These are phyloP conservation scores for Eutrigla gurnardus DNA, from an alignment of 2,797 vertebrate species.

Conservation along the genomic window DNA sequence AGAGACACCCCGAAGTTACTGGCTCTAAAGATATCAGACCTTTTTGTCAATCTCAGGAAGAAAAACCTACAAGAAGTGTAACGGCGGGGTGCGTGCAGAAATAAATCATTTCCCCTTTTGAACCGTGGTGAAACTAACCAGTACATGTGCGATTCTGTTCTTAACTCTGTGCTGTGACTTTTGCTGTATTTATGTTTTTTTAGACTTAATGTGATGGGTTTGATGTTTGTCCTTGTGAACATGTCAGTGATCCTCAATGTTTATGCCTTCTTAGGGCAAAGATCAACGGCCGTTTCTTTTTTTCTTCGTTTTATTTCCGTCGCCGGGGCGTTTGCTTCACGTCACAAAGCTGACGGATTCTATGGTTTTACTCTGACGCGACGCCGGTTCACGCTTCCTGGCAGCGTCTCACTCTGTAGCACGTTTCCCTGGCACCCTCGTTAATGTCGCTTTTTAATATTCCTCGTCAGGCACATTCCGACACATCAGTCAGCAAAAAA, in stretches of 20 bases:
- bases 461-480: constrained; percentile 80
- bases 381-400: neutral
- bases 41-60: constrained; percentile 86
- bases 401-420: constrained; percentile 7
- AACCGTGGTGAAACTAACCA: constrained; percentile 73
- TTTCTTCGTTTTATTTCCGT: constrained; percentile 44
- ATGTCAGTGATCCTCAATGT: constrained; percentile 75
- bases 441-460: constrained; percentile 53
- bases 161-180: constrained; percentile 80
- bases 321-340: constrained; percentile 27
- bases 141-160: constrained; percentile 67
- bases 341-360: constrained; percentile 44
- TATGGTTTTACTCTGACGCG: neutral
- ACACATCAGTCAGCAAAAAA: constrained; percentile 65
- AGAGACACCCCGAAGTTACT: constrained; percentile 75
- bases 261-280: constrained; percentile 85
- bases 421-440: constrained; percentile 24
- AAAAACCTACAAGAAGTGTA: constrained; percentile 75
- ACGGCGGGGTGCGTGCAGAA: constrained; percentile 62
- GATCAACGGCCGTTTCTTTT: constrained; percentile 77
- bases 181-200: constrained; percentile 82
- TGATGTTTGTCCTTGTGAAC: constrained; percentile 78
- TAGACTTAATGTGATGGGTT: constrained; percentile 79
- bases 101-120: constrained; percentile 61
- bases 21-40: constrained; percentile 72